Evolutionary conservation across 2,888 invertebrate species (phyloP).

Genomic region (Trilocha varians): DNA sequence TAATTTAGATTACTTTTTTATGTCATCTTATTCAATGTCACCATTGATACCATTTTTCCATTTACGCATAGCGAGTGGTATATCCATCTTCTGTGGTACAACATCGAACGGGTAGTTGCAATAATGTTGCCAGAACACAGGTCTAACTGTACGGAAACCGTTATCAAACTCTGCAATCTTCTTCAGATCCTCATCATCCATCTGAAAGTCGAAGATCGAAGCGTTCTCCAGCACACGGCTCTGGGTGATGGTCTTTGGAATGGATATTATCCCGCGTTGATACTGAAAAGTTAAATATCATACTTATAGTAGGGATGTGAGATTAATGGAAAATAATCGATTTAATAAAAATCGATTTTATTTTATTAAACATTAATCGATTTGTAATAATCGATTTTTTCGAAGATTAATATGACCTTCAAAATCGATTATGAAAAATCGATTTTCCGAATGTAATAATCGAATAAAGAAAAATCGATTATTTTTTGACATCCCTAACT

Average conservation of each 20-base stretch:
- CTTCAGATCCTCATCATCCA: slow-evolving; percentile 32
- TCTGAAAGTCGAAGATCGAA: slow-evolving; percentile 46
- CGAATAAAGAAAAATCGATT: too few relatives aligned
- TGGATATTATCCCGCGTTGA: slow-evolving; percentile 38
- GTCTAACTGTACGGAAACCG: slow-evolving; percentile 33
- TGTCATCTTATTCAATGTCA: slow-evolving; percentile 11
- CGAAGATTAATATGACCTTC: too few relatives aligned
- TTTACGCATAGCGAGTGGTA: slow-evolving; percentile 17
- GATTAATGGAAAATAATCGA: too few relatives aligned
- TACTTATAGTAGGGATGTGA: too few relatives aligned
- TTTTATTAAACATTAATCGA: too few relatives aligned
- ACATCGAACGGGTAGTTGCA: slow-evolving; percentile 41
- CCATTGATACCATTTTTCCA: slow-evolving; percentile 32
- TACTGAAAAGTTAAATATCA: slow-evolving; percentile 25
- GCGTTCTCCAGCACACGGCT: slow-evolving; percentile 44
- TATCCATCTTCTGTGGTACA: slow-evolving; percentile 15
- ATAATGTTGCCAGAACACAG: slow-evolving; percentile 35
- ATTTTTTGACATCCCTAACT: too few relatives aligned
- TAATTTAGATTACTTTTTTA: too few relatives aligned
- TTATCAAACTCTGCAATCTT: slow-evolving; percentile 37
- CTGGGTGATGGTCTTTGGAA: slow-evolving; percentile 48
- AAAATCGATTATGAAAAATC: too few relatives aligned
- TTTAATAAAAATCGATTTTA: too few relatives aligned
- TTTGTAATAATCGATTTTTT: too few relatives aligned
- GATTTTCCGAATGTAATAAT: too few relatives aligned